phyloP scores from a whole-genome alignment of 1,140 invertebrate species.

The Uloborus diversus region DNA sequence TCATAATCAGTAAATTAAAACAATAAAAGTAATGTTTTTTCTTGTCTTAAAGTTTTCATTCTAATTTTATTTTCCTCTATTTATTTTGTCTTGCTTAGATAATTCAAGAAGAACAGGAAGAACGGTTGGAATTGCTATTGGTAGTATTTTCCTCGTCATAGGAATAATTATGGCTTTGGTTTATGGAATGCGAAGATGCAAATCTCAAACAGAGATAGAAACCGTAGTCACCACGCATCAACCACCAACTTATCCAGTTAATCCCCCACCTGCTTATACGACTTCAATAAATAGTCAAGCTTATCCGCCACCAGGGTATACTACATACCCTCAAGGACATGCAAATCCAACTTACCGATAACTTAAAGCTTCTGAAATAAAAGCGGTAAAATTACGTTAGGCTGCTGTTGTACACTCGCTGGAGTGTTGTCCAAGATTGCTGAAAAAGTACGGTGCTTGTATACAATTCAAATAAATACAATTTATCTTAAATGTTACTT shows the following conservation, averaged over 20 bases:
- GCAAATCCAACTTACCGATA: not conserved
- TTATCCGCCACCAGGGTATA: not conserved
- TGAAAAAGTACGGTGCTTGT: no score
- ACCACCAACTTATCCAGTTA: not conserved
- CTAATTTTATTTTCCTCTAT: not conserved
- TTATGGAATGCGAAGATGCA: not conserved
- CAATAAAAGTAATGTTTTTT: not conserved
- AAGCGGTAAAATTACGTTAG: no score
- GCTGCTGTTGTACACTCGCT: no score
- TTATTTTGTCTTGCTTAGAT: not conserved
- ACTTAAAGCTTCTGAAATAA: no score
- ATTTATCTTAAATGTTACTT: no score
- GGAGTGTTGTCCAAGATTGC: no score
- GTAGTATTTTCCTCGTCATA: not conserved
- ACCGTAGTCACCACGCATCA: not conserved
- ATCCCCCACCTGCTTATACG: not conserved
- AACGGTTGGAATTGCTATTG: not conserved
- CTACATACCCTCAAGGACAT: not conserved
- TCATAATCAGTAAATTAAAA: not conserved
- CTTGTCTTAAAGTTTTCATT: not conserved
- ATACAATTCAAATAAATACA: no score
- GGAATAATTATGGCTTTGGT: not conserved
- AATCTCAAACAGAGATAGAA: not conserved
- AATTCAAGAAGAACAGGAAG: not conserved
- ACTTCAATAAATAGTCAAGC: not conserved